Conservation (phyloP, 2,797 vertebrate genomes). For the Anniella stebbinsi region DNA sequence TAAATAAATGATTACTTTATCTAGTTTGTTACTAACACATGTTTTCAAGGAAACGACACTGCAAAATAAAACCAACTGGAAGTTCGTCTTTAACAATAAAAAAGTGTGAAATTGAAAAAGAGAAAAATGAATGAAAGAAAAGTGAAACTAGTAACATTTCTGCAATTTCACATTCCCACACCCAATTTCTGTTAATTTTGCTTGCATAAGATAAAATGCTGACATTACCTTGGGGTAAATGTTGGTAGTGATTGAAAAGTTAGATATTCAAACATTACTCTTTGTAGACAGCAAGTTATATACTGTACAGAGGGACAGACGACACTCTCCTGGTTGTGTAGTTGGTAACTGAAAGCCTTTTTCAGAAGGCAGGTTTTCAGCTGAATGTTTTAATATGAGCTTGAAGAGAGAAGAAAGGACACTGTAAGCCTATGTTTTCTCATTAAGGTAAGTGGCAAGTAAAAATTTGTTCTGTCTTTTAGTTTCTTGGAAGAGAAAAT, state of each 20-base stretch:
- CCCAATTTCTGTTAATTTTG: accelerated
- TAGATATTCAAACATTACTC: accelerated
- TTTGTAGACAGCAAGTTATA: background rate
- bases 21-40: background rate
- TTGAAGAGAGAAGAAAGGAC: background rate
- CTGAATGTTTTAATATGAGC: background rate
- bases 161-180: accelerated
- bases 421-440: background rate
- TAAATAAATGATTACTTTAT: background rate
- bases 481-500: background rate
- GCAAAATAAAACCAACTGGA: background rate
- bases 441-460: background rate
- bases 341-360: accelerated
- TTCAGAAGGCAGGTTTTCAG: accelerated
- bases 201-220: background rate
- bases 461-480: background rate
- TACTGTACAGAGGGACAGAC: accelerated
- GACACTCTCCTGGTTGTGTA: accelerated
- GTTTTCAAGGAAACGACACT: conserved; percentile 10
- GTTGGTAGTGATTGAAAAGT: accelerated
- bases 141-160: background rate
- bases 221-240: accelerated
- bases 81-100: background rate
- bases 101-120: background rate
- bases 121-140: background rate